Conservation (phyloP, 1,140 invertebrate species). For the Pentalonia nigronervosa region DNA sequence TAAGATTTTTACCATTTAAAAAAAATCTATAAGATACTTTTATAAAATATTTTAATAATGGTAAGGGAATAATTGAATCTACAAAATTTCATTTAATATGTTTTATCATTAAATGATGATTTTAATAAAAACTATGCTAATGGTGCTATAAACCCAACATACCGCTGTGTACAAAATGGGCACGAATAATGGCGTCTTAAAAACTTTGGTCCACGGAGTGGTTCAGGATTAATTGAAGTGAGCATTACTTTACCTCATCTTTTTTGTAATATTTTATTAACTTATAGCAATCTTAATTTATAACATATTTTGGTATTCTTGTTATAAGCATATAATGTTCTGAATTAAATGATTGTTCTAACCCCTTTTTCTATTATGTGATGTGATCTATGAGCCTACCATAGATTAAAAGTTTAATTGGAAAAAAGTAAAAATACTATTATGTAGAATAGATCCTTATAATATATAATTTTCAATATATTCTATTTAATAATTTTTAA, state of each 20-base stretch:
- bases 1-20: neutral
- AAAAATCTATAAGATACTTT: neutral
- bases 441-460: no score
- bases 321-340: no score
- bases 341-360: no score
- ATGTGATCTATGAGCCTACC: no score
- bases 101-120: neutral
- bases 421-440: no score
- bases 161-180: neutral
- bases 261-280: no score
- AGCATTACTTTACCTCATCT: neutral
- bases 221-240: neutral
- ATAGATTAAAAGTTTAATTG: no score
- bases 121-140: neutral
- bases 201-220: neutral
- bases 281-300: no score
- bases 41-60: constrained; percentile 3
- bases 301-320: no score
- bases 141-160: neutral
- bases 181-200: neutral
- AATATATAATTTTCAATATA: no score
- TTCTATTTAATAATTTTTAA: no score
- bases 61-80: neutral
- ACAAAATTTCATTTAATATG: neutral
- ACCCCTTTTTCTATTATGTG: no score